Evolutionary conservation across 2,797 vertebrate genomes (phyloP).

Genomic region (Limosa lapponica): DNA sequence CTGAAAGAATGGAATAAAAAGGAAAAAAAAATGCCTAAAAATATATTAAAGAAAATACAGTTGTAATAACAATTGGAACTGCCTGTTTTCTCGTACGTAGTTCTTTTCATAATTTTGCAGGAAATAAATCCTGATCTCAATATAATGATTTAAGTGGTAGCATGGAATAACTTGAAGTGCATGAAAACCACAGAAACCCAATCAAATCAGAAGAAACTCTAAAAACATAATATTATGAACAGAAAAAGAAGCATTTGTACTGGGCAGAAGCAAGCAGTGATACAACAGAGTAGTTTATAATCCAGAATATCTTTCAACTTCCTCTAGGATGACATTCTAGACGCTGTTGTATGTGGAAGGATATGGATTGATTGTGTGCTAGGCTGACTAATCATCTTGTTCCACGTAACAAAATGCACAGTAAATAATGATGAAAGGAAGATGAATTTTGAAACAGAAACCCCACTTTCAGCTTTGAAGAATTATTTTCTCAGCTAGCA

Average conservation of each 20-base stretch:
- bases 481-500: background rate
- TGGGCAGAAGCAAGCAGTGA: background rate
- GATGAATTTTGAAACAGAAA: background rate
- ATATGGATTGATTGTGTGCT: background rate
- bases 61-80: background rate
- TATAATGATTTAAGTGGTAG: conserved; percentile 41
- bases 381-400: background rate
- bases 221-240: background rate
- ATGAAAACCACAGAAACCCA: background rate
- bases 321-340: background rate
- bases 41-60: conserved; percentile 45
- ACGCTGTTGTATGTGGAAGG: background rate
- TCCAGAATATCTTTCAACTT: conserved; percentile 1
- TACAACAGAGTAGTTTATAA: conserved; percentile 26
- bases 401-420: background rate
- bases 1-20: conserved; percentile 33
- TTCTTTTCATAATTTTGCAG: conserved; percentile 38
- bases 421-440: background rate
- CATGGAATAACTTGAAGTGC: conserved; percentile 46
- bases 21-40: background rate
- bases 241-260: conserved; percentile 28
- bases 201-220: background rate
- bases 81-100: background rate
- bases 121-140: conserved; percentile 55
- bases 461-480: background rate